Evolutionary conservation across 2,888 invertebrate genomes (phyloP).

Genomic region (Caenorhabditis wallacei): DNA sequence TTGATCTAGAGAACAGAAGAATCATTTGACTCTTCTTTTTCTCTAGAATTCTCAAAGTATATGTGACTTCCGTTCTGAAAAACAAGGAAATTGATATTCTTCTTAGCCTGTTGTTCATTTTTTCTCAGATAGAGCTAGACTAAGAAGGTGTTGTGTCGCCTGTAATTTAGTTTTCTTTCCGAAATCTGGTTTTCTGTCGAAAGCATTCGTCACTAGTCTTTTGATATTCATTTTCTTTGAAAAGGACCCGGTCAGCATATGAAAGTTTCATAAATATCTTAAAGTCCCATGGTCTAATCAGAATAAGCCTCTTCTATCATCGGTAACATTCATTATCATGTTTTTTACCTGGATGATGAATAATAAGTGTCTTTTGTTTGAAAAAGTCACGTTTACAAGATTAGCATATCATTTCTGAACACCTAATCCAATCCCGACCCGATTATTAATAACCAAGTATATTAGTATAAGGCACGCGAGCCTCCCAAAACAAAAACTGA

Average conservation of each 20-base stretch:
- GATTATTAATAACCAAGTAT: conserved; percentile 25
- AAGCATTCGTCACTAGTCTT: conserved; percentile 1
- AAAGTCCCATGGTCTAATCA: too few relatives aligned
- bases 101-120: neutral
- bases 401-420: conserved; percentile 33
- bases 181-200: neutral
- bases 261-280: too few relatives aligned
- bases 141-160: neutral
- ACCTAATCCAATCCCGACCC: conserved; percentile 14
- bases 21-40: neutral
- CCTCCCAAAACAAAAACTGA: conserved; percentile 12
- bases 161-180: conserved; percentile 17
- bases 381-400: conserved; percentile 22
- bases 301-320: too few relatives aligned
- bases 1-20: neutral
- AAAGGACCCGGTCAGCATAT: too few relatives aligned
- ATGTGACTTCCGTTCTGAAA: neutral
- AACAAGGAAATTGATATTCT: conserved; percentile 5
- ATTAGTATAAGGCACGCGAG: conserved; percentile 8
- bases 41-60: neutral
- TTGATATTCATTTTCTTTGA: too few relatives aligned
- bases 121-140: neutral
- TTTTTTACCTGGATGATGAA: conserved; percentile 2
- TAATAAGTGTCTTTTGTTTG: conserved; percentile 4
- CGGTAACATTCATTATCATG: neutral